phyloP scores from a whole-genome alignment of 2,113 vertebrate species.

The Neodontobutis hainanensis region DNA sequence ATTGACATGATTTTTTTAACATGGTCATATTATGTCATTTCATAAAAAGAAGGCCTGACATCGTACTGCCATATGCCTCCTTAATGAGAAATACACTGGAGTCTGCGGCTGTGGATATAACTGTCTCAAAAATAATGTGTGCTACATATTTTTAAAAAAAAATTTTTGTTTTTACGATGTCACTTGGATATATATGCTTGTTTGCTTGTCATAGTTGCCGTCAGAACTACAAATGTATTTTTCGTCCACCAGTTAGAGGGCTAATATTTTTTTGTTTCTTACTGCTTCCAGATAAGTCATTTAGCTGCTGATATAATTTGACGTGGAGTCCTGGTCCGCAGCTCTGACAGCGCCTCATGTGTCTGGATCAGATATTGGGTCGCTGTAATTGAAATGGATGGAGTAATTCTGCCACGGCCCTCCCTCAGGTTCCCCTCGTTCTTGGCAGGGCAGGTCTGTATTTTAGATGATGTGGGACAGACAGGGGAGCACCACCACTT shows the following conservation, averaged over 20 bases:
- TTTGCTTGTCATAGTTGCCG: neutral
- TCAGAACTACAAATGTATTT: slow-evolving; percentile 36
- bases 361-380: slow-evolving; percentile 61
- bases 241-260: slow-evolving; percentile 28
- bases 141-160: neutral
- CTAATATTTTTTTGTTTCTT: slow-evolving; percentile 43
- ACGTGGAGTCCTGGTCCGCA: slow-evolving; percentile 50
- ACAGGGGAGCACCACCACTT: slow-evolving; percentile 17
- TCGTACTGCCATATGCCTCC: no score
- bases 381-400: slow-evolving; percentile 72
- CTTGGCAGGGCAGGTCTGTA: slow-evolving; percentile 5
- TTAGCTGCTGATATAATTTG: slow-evolving; percentile 58
- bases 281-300: slow-evolving; percentile 56
- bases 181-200: slow-evolving; percentile 1
- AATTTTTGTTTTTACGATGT: neutral
- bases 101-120: no score
- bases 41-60: no score
- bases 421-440: slow-evolving; percentile 42
- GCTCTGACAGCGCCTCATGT: slow-evolving; percentile 30
- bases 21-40: no score
- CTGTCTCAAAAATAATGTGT: no score
- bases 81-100: no score
- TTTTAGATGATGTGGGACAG: slow-evolving; percentile 53
- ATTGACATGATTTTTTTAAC: no score
- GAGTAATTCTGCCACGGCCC: slow-evolving; percentile 57